A percentile compares a stretch with the other conserved stretches of the same genome.
phyloP scores from a whole-genome alignment of 2,113 vertebrate genomes.

The Tachycineta bicolor region DNA sequence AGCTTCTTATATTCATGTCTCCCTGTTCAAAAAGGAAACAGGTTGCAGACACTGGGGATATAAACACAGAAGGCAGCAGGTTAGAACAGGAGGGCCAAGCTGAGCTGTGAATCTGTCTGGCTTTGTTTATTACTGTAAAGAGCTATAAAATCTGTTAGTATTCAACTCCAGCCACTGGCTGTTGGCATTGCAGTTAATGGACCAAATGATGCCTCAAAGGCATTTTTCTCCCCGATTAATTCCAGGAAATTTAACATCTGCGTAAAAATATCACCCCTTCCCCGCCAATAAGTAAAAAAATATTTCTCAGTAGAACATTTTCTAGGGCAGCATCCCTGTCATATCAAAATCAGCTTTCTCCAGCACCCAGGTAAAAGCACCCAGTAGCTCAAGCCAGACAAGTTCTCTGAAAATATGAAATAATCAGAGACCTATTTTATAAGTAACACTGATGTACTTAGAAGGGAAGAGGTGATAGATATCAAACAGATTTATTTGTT shows the following conservation, averaged over 20 bases:
- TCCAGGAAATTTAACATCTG: conserved; percentile 57
- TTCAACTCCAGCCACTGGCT: conserved; percentile 39
- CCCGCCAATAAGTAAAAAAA: not conserved
- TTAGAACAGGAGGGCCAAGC: conserved; percentile 16
- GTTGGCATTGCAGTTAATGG: conserved; percentile 51
- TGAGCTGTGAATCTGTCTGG: conserved; percentile 25
- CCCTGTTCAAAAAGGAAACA: not conserved
- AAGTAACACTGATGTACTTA: not conserved
- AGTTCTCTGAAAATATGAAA: not conserved
- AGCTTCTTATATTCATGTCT: not conserved
- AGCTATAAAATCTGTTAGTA: conserved; percentile 47
- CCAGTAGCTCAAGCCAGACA: not conserved
- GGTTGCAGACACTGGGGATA: not conserved
- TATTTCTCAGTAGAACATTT: conserved; percentile 43
- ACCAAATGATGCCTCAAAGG: conserved; percentile 46
- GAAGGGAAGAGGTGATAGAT: not conserved
- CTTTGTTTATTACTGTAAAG: conserved; percentile 27
- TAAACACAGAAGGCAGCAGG: conserved; percentile 35
- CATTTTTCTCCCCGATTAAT: conserved; percentile 59
- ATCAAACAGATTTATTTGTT: not conserved
- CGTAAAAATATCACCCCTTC: not conserved
- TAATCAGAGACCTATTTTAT: conserved; percentile 34
- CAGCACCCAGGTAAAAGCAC: not conserved
- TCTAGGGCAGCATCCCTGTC: conserved; percentile 18
- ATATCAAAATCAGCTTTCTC: not conserved